Evolutionary conservation across 2,797 vertebrate species (phyloP), one percentile per base, ranked within the genome.

Genomic region (Myotis myotis): DNA sequence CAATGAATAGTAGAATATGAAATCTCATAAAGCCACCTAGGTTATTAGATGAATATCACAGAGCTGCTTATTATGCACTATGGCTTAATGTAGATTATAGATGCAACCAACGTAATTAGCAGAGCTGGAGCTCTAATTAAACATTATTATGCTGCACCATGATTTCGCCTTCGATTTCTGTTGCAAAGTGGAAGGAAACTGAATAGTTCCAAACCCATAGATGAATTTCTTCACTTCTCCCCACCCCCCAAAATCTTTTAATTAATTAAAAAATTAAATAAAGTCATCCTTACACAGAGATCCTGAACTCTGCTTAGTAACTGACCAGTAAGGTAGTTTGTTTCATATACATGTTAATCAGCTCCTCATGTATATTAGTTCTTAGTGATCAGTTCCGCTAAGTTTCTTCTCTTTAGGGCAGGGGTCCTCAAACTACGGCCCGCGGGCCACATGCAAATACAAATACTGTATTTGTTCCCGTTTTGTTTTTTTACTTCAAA

Each of bases 81-180:
- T 97, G 97, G 97, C 94, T 94, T 98, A 97, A 97, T 98, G 96
- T 97, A 98, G 97, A 98, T 98, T 98, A 98, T 94, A 82, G 97
- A 98, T 98, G 97, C 97, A 97, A 97, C 98, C 96, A 79, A 98
- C 62, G 68, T 98, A 98, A 98, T 98, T 98, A 98, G 97, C 96
- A 92, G 98, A 98, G 95, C 97, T 97, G 96, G 95, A 98, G 89
- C 96, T 97, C 96, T 98, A 98, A 98, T 98, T 98, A 98, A 98
- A 97, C 20, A 74, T 93, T 98, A 94, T 97, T 98, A 94, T 96
- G 96, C 92, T 97, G 96, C 5, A 0, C 96, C 93, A 85, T 95
- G 98, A 96, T 98, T 87, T 75, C 91, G 93, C 94, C 75, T 89
- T 86, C 90, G 38, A 91, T 85, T 97, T 97, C 86, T 98, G 87